Evolutionary conservation across 1,140 invertebrate genomes (phyloP).

Genomic region (Drosophila carrolli): DNA sequence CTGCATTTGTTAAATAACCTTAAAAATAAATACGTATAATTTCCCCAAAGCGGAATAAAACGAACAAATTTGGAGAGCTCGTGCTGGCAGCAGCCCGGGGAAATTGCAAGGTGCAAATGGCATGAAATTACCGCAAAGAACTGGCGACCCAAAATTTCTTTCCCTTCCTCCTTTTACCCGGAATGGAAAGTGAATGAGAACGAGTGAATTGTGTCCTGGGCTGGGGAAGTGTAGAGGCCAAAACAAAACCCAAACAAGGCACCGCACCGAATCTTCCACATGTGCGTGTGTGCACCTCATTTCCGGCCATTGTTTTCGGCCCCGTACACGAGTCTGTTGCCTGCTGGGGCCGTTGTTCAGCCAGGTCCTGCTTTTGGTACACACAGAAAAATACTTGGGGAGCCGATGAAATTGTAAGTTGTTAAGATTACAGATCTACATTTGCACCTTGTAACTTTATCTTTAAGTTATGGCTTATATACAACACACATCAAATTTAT

Average conservation of each 20-base stretch:
- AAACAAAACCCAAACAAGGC: slow-evolving; percentile 48
- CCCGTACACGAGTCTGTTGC: slow-evolving; percentile 34
- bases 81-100: slow-evolving; percentile 2
- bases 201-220: neutral
- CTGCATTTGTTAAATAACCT: slow-evolving; percentile 44
- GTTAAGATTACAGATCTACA: too few relatives aligned
- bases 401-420: too few relatives aligned
- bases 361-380: slow-evolving; percentile 19
- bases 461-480: too few relatives aligned
- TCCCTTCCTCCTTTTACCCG: slow-evolving; percentile 11
- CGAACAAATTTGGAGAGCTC: slow-evolving; percentile 24
- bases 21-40: slow-evolving; percentile 45
- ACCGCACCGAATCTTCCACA: slow-evolving; percentile 29
- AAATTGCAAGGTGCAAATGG: slow-evolving; percentile 77
- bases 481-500: too few relatives aligned
- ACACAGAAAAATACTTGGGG: neutral
- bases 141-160: slow-evolving; percentile 63
- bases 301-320: slow-evolving; percentile 76
- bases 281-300: slow-evolving; percentile 73
- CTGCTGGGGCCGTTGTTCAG: slow-evolving; percentile 11
- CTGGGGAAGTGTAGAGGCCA: neutral
- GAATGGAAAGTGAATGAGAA: slow-evolving; percentile 56
- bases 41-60: slow-evolving; percentile 13
- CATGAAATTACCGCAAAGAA: slow-evolving; percentile 70
- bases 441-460: too few relatives aligned